Evolutionary conservation across 2,797 vertebrate genomes (phyloP).

Genomic region (Labeo calbasu): DNA sequence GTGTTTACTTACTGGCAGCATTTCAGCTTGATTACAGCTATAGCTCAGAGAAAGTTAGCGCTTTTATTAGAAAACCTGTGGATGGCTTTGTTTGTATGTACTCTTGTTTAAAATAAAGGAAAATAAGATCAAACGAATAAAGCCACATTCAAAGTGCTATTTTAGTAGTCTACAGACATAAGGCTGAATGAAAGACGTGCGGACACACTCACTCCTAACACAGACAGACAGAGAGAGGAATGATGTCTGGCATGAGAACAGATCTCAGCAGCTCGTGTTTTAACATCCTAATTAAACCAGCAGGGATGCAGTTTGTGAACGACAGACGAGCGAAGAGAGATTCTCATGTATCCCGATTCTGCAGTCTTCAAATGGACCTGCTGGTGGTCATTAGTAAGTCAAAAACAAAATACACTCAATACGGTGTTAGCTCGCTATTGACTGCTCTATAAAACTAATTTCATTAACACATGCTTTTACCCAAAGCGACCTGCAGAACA

Average conservation of each 20-base stretch:
- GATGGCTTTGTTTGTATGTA: not conserved
- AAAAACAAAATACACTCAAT: not conserved
- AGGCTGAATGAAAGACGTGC: not conserved
- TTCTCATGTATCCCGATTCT: not conserved
- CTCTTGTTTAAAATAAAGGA: not conserved
- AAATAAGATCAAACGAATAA: not conserved
- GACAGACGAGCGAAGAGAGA: not conserved
- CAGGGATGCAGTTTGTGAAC: not conserved
- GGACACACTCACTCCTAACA: not conserved
- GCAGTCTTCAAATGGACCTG: not conserved
- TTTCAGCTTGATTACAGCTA: conserved; percentile 4
- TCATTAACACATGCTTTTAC: not conserved
- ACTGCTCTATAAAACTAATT: not conserved
- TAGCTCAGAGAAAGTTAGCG: not conserved
- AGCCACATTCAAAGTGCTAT: not conserved
- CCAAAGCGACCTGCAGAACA: not conserved
- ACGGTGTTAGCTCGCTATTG: not conserved
- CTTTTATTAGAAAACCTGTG: not conserved
- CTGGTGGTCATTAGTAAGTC: not conserved
- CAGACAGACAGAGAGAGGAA: not conserved
- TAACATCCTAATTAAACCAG: conserved; percentile 27
- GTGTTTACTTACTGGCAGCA: not conserved
- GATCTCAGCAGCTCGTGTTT: not conserved
- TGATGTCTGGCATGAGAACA: not conserved
- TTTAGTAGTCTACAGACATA: not conserved